A percentile compares a stretch with the other conserved stretches of the same genome.
Evolutionary conservation across 2,888 invertebrate species (phyloP).

Genomic region (Zygogramma bicolorata): DNA sequence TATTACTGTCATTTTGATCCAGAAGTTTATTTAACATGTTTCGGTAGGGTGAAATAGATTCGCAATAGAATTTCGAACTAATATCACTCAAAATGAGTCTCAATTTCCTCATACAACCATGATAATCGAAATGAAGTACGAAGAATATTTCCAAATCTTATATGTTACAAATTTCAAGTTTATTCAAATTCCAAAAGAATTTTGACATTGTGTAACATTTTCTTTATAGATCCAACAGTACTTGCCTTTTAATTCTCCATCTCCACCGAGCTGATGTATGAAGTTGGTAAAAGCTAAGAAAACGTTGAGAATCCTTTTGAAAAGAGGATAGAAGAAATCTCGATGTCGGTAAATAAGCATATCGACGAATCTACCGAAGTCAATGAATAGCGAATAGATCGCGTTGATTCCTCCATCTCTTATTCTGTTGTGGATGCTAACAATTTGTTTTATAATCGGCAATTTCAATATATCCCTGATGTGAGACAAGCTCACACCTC

Average conservation of each 20-base stretch:
- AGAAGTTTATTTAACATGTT: no score
- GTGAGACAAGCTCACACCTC: not conserved
- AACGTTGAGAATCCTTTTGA: constrained; percentile 33
- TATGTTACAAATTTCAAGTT: not conserved
- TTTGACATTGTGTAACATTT: not conserved
- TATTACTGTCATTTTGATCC: no score
- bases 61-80: no score
- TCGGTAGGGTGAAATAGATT: no score
- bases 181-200: not conserved
- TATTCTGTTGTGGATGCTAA: not conserved
- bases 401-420: not conserved
- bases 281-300: constrained; percentile 37
- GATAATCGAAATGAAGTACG: no score
- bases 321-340: constrained; percentile 44
- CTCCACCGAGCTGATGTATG: constrained; percentile 29
- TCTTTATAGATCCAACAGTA: not conserved
- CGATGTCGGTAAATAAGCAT: constrained; percentile 27
- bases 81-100: no score
- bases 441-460: constrained; percentile 31
- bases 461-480: constrained; percentile 24
- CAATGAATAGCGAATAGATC: not conserved
- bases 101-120: no score
- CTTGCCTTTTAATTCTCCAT: constrained; percentile 32
- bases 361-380: constrained; percentile 26
- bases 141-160: no score